Base-by-base conservation (phyloP, 92 coral and sea anemone genomes). In the Epizoanthus fatuus region DNA sequence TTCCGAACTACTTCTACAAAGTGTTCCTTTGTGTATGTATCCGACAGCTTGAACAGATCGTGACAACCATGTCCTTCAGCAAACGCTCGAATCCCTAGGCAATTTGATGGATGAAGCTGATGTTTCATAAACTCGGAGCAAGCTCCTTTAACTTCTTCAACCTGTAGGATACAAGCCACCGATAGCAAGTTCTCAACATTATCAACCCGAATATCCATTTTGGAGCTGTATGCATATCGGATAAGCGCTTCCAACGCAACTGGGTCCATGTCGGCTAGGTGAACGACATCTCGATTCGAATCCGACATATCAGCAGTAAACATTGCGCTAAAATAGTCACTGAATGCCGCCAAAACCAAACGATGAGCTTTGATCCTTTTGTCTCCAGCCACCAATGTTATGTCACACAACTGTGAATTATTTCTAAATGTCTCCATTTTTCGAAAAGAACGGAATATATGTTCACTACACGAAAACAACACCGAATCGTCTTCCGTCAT, bases 291-390 rank as follows among this genome's bases (percentile, higher is more conserved):
- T 70, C 89, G 97, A 35, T 81, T 73, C n/a, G 96, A 91, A 81
- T 97, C 99, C 3, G 97, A 90, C 84, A 97, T 83, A 4, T 95
- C 99, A 29, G 98, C 93, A 4, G 98, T 97, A 74, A 97, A 97
- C 99, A 97, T 95, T 0, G 99, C 99, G 81, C 98, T 92, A 73
- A 97, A 97, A 90, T 97, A 97, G 79, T 97, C 99, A 84, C 99
- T 97, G 84, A 97, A 97, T 22, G 98, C 98, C 5, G 99, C 98
- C 69, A 97, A 87, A 56, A 97, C 95, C 14, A 97, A 91, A 16
- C 97, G 93, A 67, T 97, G 99, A 40, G 99, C 99, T 81, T 81
- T 88, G 57, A 97, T 91, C 63, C 84, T 89, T 71, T 85, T 95
- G 81, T 95, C 97, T 13, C 98, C 98, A 72, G 92, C 96, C 45